Base-by-base conservation (phyloP, 1,140 invertebrate species). In the Drosophila triauraria region DNA sequence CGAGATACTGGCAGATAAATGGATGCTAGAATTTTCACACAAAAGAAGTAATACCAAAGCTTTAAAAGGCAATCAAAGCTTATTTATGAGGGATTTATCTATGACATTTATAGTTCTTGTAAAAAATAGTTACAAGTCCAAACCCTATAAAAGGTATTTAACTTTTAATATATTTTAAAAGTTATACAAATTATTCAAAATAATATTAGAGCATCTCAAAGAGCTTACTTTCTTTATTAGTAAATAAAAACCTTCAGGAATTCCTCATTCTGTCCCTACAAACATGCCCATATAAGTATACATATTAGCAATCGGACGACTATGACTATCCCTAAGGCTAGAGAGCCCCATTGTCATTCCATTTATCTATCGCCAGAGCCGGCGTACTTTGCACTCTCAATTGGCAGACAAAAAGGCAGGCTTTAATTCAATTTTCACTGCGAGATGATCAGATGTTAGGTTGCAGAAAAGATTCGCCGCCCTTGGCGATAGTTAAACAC, bases 341-440 rank as follows among this genome's bases (percentile, higher is more conserved):
- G 3, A 30, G 3, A 51, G 7, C 30, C 9, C 32, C 27, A 23
- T 42, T 23, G 46, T 17, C 15, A n/a, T 60, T 60, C 15, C 43
- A 61, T 70, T 27, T 61, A 57, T 23, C 32, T 35, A 57, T 25
- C 30, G 7, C 15, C 9, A 6, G 13, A 40, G 10, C 30, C 56
- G 44, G 54, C 56, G 43, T 70, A 70, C 67, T 70, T 78, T 58
- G 32, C 27, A 25, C 65, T 47, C 25, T 60, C 30, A 68, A 78
- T 78, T 75, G 57, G 40, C 71, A 47, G n/a, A 77, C 75, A 78
- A 78, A 76, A 70, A 58, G 38, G 15, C n/a, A 30, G 61, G 4
- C 63, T 61, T 69, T 77, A 58, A 78, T 63, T 78, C 35, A 70
- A 70, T 78, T 78, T 42, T 20, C 51, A 58, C 10, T 12, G 25